Evolutionary conservation across 1,140 invertebrate genomes (phyloP), one percentile per base, ranked within the genome.

Genomic region (Ostrea edulis): DNA sequence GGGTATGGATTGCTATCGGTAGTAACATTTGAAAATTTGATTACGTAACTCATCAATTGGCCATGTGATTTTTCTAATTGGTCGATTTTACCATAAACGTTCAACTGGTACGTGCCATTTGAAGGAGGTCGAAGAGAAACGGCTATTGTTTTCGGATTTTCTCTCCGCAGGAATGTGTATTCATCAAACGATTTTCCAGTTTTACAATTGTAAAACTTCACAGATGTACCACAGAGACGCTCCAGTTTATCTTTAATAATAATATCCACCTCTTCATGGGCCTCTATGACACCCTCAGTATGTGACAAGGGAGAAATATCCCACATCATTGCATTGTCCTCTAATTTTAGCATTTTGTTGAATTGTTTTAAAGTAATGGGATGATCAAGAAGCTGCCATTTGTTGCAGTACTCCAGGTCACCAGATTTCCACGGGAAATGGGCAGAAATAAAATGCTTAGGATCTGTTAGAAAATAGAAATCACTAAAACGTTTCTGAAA

Each of bases 401-500:
- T 83, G 20, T 91, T 85, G 52, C 89, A 90, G 2, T 44, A 84
- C 25, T 86, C 86, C 11, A 85, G 20, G 62, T 95, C 87, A 55
- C 89, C 90, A 93, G 92, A 87, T 44, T 91, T 55, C 88, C 95
- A 95, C 0, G 96, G 96, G 90, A 95, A 96, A 92, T 96, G 96
- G 8, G 95, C 94, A 88, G 92, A 94, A 52, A 96, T 95, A 83
- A 96, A 91, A 17, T 95, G 92, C 54, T 95, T 94, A 4, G 96
- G 95, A 88, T 96, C 95, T 3, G 95, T 95, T 25, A 96, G 91
- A 92, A 96, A 96, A 90, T 93, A 94, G 85, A 92, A 93, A n/a
- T 94, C 92, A 25, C 91, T 82, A 83, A 92, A 93, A 44, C 87
- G 9, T 35, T 89, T 85, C 17, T 89, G 52, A 35, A 91, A 93